These are phyloP conservation scores for Epirrhoe tristata DNA, from an alignment of 2,888 invertebrate species.

Conservation along the genomic window DNA sequence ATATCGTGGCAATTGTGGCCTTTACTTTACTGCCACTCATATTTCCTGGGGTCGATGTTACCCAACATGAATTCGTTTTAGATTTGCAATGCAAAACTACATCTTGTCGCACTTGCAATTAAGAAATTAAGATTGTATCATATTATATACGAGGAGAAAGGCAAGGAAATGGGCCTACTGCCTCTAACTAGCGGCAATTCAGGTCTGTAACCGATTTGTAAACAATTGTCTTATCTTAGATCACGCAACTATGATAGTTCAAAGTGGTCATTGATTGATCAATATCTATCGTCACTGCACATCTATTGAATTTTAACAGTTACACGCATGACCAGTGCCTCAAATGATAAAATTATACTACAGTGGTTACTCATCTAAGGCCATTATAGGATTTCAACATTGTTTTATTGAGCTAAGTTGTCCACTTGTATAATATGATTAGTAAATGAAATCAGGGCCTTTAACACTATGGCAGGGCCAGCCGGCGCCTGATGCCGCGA, in stretches of 20 bases:
- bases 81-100: constrained; percentile 20
- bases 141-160: constrained; percentile 9
- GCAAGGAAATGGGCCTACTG: neutral
- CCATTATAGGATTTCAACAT: neutral
- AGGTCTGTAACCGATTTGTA: constrained; percentile 17
- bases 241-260: constrained; percentile 9
- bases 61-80: constrained; percentile 10
- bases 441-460: constrained; percentile 29
- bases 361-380: neutral
- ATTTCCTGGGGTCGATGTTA: constrained; percentile 26
- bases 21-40: constrained; percentile 28
- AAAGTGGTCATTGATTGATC: constrained; percentile 22
- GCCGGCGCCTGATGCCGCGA: constrained; percentile 70
- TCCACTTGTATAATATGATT: constrained; percentile 29
- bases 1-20: constrained; percentile 32
- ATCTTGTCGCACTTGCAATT: constrained; percentile 10
- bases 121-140: constrained; percentile 26
- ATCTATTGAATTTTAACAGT: constrained; percentile 19
- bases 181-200: neutral
- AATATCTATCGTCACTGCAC: constrained; percentile 25
- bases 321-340: constrained; percentile 16
- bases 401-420: neutral
- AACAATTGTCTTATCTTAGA: constrained; percentile 13
- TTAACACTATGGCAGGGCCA: constrained; percentile 32
- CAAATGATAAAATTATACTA: constrained; percentile 8